phyloP scores from a whole-genome alignment of 37 sponge, comb jelly and placozoan species.

The Tethya wilhelma region DNA sequence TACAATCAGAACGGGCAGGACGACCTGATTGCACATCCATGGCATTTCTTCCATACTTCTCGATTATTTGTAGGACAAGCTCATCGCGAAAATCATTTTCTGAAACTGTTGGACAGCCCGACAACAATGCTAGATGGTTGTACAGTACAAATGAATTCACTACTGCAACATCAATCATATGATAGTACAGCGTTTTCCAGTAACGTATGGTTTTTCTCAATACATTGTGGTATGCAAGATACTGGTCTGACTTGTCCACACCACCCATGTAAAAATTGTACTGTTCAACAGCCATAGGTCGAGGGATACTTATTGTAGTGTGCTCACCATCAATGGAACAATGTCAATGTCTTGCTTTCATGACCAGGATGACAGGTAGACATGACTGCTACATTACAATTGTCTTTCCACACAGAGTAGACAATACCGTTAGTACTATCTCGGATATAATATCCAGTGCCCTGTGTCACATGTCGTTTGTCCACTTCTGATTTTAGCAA shows the following conservation, averaged over 20 bases:
- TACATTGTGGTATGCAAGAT: constrained; percentile 26
- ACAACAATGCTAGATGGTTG: background rate
- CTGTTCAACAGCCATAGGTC: constrained; percentile 26
- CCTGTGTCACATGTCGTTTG: background rate
- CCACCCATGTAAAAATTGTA: constrained; percentile 63
- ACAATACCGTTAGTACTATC: constrained; percentile 3
- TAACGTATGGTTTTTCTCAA: constrained; percentile 30
- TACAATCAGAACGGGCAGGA: background rate
- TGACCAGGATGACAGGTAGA: constrained; percentile 53
- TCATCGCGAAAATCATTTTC: constrained; percentile 32
- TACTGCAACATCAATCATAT: constrained; percentile 48
- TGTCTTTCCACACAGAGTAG: constrained; percentile 44
- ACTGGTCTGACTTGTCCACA: constrained; percentile 50
- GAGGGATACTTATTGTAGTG: constrained; percentile 12
- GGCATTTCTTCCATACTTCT: background rate
- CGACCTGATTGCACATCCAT: background rate
- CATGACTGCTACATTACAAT: constrained; percentile 21
- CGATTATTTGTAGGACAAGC: constrained; percentile 23
- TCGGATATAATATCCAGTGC: constrained; percentile 36
- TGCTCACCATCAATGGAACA: background rate
- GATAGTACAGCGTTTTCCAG: constrained; percentile 62
- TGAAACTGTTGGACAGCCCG: background rate
- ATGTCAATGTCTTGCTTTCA: background rate
- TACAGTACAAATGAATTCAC: constrained; percentile 36
- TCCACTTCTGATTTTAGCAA: background rate